phyloP scores from a whole-genome alignment of 2,888 invertebrate species.

The Bedellia somnulentella region DNA sequence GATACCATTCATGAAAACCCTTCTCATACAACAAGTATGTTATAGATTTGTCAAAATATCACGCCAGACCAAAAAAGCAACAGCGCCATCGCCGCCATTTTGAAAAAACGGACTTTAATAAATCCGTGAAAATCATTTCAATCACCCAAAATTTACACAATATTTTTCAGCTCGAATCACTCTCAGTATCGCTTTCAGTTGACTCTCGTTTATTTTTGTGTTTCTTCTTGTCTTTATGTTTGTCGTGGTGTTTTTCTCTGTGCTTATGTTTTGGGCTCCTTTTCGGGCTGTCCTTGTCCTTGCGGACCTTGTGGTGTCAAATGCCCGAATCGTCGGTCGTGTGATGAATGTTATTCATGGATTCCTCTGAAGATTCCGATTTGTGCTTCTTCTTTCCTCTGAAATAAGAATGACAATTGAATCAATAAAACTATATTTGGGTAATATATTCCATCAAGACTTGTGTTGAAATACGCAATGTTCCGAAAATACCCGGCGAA shows the following conservation, averaged over 20 bases:
- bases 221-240: conserved; percentile 20
- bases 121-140: too few relatives aligned
- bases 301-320: conserved; percentile 50
- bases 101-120: too few relatives aligned
- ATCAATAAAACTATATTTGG: too few relatives aligned
- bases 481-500: too few relatives aligned
- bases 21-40: too few relatives aligned
- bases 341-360: conserved; percentile 43
- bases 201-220: conserved; percentile 27
- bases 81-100: too few relatives aligned
- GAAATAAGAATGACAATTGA: conserved; percentile 7
- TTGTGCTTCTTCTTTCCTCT: conserved; percentile 39
- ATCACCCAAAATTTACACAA: too few relatives aligned
- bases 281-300: conserved; percentile 40
- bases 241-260: conserved; percentile 21
- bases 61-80: too few relatives aligned
- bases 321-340: conserved; percentile 53
- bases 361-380: conserved; percentile 42
- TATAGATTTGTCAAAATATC: too few relatives aligned
- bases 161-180: conserved; percentile 37
- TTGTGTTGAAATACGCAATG: too few relatives aligned
- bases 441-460: too few relatives aligned
- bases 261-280: conserved; percentile 19
- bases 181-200: conserved; percentile 31
- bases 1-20: too few relatives aligned